These are phyloP conservation scores for Cataglyphis hispanica DNA, from an alignment of 1,140 invertebrate species.

Conservation along the genomic window DNA sequence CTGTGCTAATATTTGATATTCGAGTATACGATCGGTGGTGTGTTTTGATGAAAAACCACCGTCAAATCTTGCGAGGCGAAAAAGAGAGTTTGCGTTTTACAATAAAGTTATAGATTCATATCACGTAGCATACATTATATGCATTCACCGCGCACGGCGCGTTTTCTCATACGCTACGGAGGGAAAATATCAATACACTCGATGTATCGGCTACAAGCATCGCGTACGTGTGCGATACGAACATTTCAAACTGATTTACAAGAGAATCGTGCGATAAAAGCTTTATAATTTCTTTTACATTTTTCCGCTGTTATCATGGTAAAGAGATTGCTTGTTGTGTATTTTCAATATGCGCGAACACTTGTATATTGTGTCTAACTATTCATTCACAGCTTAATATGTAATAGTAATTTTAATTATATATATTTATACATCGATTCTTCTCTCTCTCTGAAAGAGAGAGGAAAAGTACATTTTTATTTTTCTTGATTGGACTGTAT, in stretches of 20 bases:
- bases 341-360: background rate
- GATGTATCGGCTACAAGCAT: constrained; percentile 86
- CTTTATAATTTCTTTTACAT: constrained; percentile 28
- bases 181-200: constrained; percentile 62
- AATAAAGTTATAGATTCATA: constrained; percentile 59
- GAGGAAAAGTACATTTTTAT: too few relatives aligned
- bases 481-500: too few relatives aligned
- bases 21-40: background rate
- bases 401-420: too few relatives aligned
- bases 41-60: constrained; percentile 35
- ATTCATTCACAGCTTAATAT: background rate
- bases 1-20: constrained; percentile 3
- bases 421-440: too few relatives aligned
- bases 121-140: constrained; percentile 57
- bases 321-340: background rate
- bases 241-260: constrained; percentile 54
- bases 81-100: constrained; percentile 43
- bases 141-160: constrained; percentile 29
- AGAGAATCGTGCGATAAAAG: constrained; percentile 45
- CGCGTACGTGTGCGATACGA: constrained; percentile 19
- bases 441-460: too few relatives aligned
- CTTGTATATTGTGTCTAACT: background rate
- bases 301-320: background rate
- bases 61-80: constrained; percentile 48
- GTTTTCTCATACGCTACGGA: constrained; percentile 46